Percentiles rank a stretch among this genome's conserved stretches.
Evolutionary conservation across 2,113 vertebrate species (phyloP).

Genomic region (Gasterosteus aculeatus): DNA sequence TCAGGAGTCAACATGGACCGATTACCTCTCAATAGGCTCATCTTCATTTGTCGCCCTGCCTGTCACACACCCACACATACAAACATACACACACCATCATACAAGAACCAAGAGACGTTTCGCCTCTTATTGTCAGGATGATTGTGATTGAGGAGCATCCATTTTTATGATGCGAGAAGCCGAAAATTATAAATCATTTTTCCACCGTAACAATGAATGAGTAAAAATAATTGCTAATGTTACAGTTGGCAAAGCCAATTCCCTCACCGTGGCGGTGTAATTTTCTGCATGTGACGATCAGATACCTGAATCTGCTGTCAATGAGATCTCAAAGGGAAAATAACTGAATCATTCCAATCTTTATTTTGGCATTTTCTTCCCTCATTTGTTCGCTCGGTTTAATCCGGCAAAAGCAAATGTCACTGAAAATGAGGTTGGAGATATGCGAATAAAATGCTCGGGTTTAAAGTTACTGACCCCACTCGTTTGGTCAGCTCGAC

Average conservation of each 20-base stretch:
- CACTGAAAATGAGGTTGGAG: not conserved
- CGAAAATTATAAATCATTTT: slow-evolving; percentile 2
- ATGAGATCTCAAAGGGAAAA: slow-evolving; percentile 20
- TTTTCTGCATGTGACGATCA: slow-evolving; percentile 36
- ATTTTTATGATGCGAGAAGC: slow-evolving; percentile 4
- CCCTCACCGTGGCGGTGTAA: slow-evolving; percentile 5
- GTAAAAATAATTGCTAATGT: slow-evolving; percentile 21
- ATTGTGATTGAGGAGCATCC: slow-evolving; percentile 16
- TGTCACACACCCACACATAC: slow-evolving; percentile 1
- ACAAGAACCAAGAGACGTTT: slow-evolving; percentile 6
- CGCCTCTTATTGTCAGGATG: not conserved
- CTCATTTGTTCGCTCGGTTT: not conserved
- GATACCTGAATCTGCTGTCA: slow-evolving; percentile 11
- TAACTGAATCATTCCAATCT: not conserved
- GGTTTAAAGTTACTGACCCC: not conserved
- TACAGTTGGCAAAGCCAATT: slow-evolving; percentile 36
- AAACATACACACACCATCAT: not conserved
- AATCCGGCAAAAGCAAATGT: not conserved
- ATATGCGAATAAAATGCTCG: not conserved
- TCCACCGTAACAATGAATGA: not conserved
- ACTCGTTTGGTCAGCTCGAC: not conserved
- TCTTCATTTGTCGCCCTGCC: slow-evolving; percentile 55
- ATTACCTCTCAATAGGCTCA: slow-evolving; percentile 58
- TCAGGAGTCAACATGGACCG: slow-evolving; percentile 35
- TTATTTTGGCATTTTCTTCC: not conserved